These are phyloP conservation scores for Paratilapia polleni DNA, from an alignment of 2,113 vertebrate genomes.

Conservation along the genomic window DNA sequence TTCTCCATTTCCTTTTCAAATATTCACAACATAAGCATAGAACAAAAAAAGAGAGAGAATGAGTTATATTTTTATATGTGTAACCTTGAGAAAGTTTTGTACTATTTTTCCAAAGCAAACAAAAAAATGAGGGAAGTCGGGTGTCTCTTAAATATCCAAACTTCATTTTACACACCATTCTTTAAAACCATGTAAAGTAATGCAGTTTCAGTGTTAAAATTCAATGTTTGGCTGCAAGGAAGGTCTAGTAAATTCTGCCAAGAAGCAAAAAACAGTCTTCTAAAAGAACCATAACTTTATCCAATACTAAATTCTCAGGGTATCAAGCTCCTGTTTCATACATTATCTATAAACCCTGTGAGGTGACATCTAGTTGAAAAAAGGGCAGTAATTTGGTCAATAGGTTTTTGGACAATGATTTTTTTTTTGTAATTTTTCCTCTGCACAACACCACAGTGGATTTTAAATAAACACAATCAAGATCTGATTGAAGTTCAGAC, in stretches of 20 bases:
- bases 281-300: too few species aligned
- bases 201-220: not conserved
- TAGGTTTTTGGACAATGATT: not conserved
- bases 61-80: not conserved
- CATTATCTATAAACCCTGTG: not conserved
- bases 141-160: not conserved
- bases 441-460: not conserved
- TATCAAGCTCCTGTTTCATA: not conserved
- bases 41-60: not conserved
- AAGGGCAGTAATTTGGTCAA: not conserved
- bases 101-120: not conserved
- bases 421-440: not conserved
- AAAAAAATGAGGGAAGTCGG: not conserved
- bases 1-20: not conserved
- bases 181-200: not conserved
- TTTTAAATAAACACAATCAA: too few species aligned
- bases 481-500: too few species aligned
- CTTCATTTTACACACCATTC: not conserved
- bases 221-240: not conserved
- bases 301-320: too few species aligned
- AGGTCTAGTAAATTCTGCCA: not conserved
- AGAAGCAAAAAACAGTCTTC: not conserved
- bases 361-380: not conserved
- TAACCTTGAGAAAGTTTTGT: constrained; percentile 1
- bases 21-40: not conserved